phyloP scores from a whole-genome alignment of 2,888 invertebrate species.

The Dendrolimus pini region DNA sequence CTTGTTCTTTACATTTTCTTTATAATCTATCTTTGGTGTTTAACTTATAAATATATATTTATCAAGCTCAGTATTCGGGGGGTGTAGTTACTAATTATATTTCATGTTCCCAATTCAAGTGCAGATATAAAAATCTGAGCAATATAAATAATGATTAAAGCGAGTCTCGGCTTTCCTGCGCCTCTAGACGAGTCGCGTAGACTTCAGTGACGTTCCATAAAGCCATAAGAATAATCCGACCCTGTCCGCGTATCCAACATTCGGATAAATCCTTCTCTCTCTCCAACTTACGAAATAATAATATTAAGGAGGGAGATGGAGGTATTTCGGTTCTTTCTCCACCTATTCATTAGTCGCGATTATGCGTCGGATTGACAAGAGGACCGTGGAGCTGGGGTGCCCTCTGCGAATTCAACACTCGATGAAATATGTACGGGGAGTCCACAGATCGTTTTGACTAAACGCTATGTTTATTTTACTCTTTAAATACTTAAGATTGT shows the following conservation, averaged over 20 bases:
- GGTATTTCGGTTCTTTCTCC: constrained; percentile 43
- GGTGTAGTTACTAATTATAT: too few relatives aligned
- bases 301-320: constrained; percentile 45
- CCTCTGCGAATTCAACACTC: constrained; percentile 20
- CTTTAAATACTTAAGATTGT: background rate
- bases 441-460: constrained; percentile 13
- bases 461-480: background rate
- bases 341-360: constrained; percentile 73
- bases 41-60: too few relatives aligned
- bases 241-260: constrained; percentile 46
- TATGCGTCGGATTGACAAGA: constrained; percentile 68
- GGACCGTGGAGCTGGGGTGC: constrained; percentile 47
- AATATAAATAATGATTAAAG: background rate
- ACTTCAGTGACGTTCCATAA: constrained; percentile 8
- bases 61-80: too few relatives aligned
- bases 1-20: too few relatives aligned
- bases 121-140: background rate
- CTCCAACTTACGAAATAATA: constrained; percentile 34
- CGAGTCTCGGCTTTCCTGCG: background rate
- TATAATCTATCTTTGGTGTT: too few relatives aligned
- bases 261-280: constrained; percentile 36
- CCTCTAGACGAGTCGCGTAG: background rate
- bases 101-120: background rate
- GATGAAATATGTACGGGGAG: constrained; percentile 44
- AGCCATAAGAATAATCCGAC: constrained; percentile 71